Evolutionary conservation across 2,113 vertebrate genomes (phyloP).

Genomic region (Emydura subglobosa): DNA sequence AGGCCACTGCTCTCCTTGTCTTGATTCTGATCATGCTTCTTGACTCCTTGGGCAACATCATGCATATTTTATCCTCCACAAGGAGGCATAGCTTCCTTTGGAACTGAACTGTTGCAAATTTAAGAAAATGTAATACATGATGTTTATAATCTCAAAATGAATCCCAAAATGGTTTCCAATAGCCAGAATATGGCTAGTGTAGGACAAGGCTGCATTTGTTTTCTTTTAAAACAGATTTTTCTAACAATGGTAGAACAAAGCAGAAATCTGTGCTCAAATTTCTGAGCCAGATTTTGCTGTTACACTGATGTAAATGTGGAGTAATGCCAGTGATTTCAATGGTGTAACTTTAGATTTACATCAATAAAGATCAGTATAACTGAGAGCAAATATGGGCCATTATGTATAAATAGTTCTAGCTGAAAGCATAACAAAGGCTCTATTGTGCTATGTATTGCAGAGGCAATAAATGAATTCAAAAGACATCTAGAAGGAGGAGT

Average conservation of each 20-base stretch:
- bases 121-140: background rate
- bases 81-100: background rate
- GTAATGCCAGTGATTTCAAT: slow-evolving; percentile 3
- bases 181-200: background rate
- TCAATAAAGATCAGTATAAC: slow-evolving; percentile 4
- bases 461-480: slow-evolving; percentile 78
- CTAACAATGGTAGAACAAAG: background rate
- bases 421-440: slow-evolving; percentile 76
- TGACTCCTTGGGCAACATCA: background rate
- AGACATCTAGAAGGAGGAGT: slow-evolving; percentile 77
- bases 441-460: slow-evolving; percentile 74
- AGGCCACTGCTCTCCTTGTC: background rate
- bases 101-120: background rate
- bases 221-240: background rate
- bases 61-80: background rate
- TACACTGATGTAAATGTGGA: background rate
- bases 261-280: background rate
- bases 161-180: background rate
- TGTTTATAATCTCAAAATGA: background rate
- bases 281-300: background rate
- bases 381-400: slow-evolving; percentile 46
- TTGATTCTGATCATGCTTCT: background rate
- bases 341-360: slow-evolving; percentile 5
- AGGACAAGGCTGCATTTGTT: background rate
- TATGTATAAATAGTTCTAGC: slow-evolving; percentile 48